Evolutionary conservation across 1,140 invertebrate genomes (phyloP).

Genomic region (Meloidogyne chitwoodi): DNA sequence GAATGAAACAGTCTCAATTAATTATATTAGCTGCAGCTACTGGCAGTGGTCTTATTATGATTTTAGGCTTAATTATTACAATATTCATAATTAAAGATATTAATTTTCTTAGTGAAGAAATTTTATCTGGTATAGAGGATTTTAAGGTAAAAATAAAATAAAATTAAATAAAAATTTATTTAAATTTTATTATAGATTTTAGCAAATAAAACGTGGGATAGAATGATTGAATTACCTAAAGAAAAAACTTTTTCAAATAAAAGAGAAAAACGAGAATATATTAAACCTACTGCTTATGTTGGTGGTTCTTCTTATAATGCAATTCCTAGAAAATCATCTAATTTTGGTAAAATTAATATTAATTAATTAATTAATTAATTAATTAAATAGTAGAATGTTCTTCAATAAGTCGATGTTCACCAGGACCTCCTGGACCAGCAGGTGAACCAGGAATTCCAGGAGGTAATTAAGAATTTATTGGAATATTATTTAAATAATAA

Average conservation of each 20-base stretch:
- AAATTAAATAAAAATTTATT: neutral
- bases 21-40: neutral
- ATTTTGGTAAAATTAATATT: neutral
- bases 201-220: neutral
- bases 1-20: neutral
- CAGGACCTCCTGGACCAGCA: conserved; percentile 1
- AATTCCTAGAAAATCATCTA: neutral
- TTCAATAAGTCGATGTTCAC: neutral
- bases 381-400: neutral
- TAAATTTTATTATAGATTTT: neutral
- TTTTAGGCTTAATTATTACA: neutral
- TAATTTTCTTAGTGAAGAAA: neutral
- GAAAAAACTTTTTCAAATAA: neutral
- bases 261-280: neutral
- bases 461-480: neutral
- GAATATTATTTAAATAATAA: neutral
- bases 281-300: neutral
- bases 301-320: neutral
- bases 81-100: neutral
- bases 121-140: neutral
- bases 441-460: neutral
- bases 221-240: neutral
- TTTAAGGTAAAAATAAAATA: neutral
- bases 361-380: too few relatives aligned
- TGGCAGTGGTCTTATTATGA: neutral